Evolutionary conservation across 2,797 vertebrate species (phyloP).

Genomic region (Anguilla anguilla): DNA sequence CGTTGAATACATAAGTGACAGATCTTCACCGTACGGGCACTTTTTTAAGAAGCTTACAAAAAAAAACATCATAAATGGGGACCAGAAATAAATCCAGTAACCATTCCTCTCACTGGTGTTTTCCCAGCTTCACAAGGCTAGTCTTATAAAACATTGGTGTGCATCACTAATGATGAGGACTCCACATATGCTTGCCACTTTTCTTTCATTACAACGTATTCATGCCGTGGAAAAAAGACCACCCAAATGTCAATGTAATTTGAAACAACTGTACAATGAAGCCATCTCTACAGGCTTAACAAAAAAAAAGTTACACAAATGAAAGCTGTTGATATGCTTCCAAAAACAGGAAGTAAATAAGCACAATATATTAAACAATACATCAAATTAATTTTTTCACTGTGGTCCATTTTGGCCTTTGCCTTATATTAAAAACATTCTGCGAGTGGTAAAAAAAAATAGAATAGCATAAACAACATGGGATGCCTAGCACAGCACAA

Average conservation of each 20-base stretch:
- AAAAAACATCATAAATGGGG: neutral
- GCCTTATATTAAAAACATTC: constrained; percentile 12
- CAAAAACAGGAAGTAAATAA: neutral
- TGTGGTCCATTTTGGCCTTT: neutral
- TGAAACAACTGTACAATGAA: constrained; percentile 58
- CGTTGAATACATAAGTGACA: neutral
- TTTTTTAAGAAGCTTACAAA: neutral
- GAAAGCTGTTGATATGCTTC: neutral
- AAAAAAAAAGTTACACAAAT: constrained; percentile 46
- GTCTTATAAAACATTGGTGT: constrained; percentile 11
- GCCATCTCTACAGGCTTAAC: constrained; percentile 49
- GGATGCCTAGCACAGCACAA: constrained; percentile 32
- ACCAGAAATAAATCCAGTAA: neutral
- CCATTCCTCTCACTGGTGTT: neutral
- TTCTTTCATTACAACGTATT: constrained; percentile 58
- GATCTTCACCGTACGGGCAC: neutral
- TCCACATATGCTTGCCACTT: constrained; percentile 55
- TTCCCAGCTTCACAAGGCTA: neutral
- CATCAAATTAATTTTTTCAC: neutral
- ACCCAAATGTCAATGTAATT: constrained; percentile 58
- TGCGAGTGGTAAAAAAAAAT: neutral
- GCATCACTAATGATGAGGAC: constrained; percentile 45
- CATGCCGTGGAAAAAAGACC: constrained; percentile 57
- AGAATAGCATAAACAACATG: constrained; percentile 27
- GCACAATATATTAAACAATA: neutral